Conservation (phyloP, 64 coral and sea anemone species). For the Pocillopora damicornis region DNA sequence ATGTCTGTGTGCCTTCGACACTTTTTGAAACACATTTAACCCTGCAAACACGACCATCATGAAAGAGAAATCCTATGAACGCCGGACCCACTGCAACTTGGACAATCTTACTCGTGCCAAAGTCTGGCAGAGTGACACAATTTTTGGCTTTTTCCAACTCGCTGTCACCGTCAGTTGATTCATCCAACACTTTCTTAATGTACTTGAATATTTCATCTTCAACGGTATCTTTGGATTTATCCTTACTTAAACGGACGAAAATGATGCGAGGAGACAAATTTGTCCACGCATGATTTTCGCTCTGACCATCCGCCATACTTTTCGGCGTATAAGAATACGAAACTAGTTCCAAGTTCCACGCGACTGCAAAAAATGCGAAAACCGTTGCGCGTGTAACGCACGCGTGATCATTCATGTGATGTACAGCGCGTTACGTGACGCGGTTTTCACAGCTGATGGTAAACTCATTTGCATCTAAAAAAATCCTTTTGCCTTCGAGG, state of each 20-base stretch:
- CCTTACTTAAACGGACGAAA: slow-evolving; percentile 78
- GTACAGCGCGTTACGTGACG: neutral
- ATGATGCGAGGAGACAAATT: slow-evolving; percentile 60
- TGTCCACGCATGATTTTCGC: neutral
- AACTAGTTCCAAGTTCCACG: neutral
- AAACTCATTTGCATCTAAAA: no score
- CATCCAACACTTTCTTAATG: slow-evolving; percentile 60
- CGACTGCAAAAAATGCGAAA: neutral
- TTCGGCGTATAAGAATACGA: neutral
- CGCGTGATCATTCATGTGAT: neutral
- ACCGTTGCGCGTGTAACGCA: neutral
- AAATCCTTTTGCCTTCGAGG: no score
- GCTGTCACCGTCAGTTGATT: slow-evolving; percentile 15
- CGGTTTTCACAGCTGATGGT: no score
- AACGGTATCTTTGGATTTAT: slow-evolving; percentile 80
- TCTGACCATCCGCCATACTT: slow-evolving; percentile 65
- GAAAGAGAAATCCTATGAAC: slow-evolving; percentile 77
- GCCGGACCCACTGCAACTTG: slow-evolving; percentile 77
- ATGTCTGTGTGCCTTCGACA: slow-evolving; percentile 50
- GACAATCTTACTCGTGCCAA: slow-evolving; percentile 47
- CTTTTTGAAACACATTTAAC: slow-evolving; percentile 81
- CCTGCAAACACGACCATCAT: slow-evolving; percentile 85
- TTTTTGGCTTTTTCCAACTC: slow-evolving; percentile 45
- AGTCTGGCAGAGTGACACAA: slow-evolving; percentile 38
- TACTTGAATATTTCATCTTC: slow-evolving; percentile 82